Evolutionary conservation across 2,888 invertebrate species (phyloP), one percentile per base, ranked within the genome.

Genomic region (Tryphoninae sp.): DNA sequence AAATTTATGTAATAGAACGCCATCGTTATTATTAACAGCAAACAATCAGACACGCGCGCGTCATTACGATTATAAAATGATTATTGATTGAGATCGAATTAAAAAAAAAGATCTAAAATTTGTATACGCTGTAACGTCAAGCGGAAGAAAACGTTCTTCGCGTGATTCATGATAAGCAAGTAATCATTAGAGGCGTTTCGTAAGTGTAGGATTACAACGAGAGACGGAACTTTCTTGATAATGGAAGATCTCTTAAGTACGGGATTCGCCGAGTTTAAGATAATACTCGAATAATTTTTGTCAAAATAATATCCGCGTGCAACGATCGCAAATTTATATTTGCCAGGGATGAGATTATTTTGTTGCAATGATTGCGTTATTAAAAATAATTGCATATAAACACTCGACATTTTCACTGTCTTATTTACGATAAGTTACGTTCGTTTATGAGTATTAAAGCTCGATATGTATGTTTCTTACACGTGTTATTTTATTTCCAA

Each of bases 251-350:
- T 13, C 51, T 16, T 49, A 51, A 11, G 40, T 1, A 45, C 45
- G 45, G 8, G 9, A n/a, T 11, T 58, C 3, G n/a, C 33, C 55
- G 58, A 23, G 45, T 68, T 74, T 64, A 42, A 55, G 26, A n/a
- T 13, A 62, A 62, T 68, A 73, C 61, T 55, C 26, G 45, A 7
- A 33, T 40, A 62, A 69, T 78, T 51, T 62, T 64, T 62, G 42
- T 23, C 55, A 74, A 74, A 8, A 58, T 73, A 23, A 23, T 26
- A 1, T 23, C 42, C n/a, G 23, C 59, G 58, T 45, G 45, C 71
- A 59, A 59, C 49, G 9, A 71, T 49, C 13, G 51, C 51, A 19
- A 62, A 51, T n/a, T 53, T 58, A 13, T 22, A 40, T 33, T 42
- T 33, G 13, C 11, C 40, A 19, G 26, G 51, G n/a, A n/a, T 22